phyloP scores from a whole-genome alignment of 1,140 invertebrate species.

The Aphelinus certus region DNA sequence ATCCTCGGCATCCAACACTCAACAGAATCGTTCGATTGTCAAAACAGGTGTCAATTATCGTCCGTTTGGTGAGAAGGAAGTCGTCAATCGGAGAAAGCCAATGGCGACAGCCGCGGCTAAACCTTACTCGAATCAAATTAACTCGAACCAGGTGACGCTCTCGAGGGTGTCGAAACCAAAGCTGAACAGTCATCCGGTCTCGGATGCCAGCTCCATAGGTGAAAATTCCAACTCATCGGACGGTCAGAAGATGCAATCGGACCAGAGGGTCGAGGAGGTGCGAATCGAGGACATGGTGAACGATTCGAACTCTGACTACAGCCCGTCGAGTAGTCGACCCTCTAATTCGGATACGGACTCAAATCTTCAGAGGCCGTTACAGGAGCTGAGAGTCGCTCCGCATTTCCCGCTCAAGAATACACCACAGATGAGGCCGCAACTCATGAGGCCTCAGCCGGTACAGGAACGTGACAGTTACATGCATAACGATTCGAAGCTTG shows the following conservation, averaged over 20 bases:
- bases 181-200: slow-evolving; percentile 50
- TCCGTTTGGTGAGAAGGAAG: slow-evolving; percentile 57
- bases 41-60: slow-evolving; percentile 56
- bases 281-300: slow-evolving; percentile 61
- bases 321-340: slow-evolving; percentile 51
- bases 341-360: slow-evolving; percentile 50
- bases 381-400: not conserved
- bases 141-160: slow-evolving; percentile 59
- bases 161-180: slow-evolving; percentile 58
- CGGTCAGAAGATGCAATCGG: slow-evolving; percentile 55
- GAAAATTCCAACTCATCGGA: slow-evolving; percentile 64
- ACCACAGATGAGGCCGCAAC: slow-evolving; percentile 1
- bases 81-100: slow-evolving; percentile 56
- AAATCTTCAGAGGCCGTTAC: slow-evolving; percentile 26
- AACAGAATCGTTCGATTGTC: slow-evolving; percentile 32
- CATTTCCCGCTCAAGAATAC: not conserved
- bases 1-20: slow-evolving; percentile 47
- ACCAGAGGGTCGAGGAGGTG: slow-evolving; percentile 62
- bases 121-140: slow-evolving; percentile 55
- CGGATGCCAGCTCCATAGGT: slow-evolving; percentile 57
- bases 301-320: slow-evolving; percentile 59
- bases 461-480: slow-evolving; percentile 31
- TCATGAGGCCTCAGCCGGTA: not conserved
- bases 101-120: slow-evolving; percentile 59
- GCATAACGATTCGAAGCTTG: slow-evolving; percentile 1